These are phyloP conservation scores for Probaryconus sp. DNA, from an alignment of 1,140 invertebrate genomes.

Conservation along the genomic window DNA sequence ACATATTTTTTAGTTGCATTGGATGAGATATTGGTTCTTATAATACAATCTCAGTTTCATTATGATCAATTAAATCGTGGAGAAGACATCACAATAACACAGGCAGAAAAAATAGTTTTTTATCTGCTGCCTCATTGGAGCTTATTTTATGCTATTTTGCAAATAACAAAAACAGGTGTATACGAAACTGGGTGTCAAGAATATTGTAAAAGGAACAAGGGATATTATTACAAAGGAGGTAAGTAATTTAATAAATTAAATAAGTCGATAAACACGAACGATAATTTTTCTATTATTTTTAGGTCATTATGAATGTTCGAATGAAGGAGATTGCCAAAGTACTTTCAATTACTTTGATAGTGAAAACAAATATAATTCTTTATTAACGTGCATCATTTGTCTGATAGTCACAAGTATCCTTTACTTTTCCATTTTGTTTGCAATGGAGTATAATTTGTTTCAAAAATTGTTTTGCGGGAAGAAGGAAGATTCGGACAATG, in stretches of 20 bases:
- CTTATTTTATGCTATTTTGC: conserved; percentile 67
- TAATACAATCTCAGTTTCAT: conserved; percentile 22
- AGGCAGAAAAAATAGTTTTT: conserved; percentile 64
- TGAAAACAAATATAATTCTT: too few relatives aligned
- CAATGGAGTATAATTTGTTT: conserved; percentile 66
- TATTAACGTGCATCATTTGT: conserved; percentile 64
- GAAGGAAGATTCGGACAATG: too few relatives aligned
- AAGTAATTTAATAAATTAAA: too few relatives aligned
- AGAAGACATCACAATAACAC: conserved; percentile 46
- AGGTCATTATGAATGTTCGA: too few relatives aligned
- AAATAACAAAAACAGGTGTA: conserved; percentile 63
- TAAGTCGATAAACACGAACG: too few relatives aligned
- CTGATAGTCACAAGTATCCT: conserved; percentile 63
- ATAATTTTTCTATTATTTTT: too few relatives aligned
- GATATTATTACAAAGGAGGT: too few relatives aligned
- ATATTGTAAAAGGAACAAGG: conserved; percentile 61
- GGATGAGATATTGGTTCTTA: conserved; percentile 47
- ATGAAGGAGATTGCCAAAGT: too few relatives aligned
- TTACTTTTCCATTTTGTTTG: conserved; percentile 65
- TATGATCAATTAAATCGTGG: conserved; percentile 5
- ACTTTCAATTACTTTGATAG: too few relatives aligned
- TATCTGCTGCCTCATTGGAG: conserved; percentile 69
- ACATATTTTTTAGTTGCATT: conserved; percentile 63
- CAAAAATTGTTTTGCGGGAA: conserved; percentile 54
- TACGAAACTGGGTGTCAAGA: conserved; percentile 69